Evolutionary conservation across 2,888 invertebrate genomes (phyloP), one percentile per base, ranked within the genome.

Genomic region (Drosophila eohydei): DNA sequence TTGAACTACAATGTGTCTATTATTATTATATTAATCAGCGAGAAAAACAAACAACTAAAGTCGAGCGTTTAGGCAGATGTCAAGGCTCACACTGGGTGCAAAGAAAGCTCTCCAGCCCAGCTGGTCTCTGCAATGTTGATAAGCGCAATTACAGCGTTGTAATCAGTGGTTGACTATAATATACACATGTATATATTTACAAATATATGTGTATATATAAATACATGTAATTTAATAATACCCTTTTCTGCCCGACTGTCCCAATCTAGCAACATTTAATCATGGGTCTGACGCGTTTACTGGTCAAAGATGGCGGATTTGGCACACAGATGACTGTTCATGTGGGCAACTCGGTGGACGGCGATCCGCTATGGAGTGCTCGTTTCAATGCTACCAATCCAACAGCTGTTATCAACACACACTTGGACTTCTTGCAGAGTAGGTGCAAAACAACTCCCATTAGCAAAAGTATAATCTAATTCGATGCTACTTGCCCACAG

Each of bases 361-460:
- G 96, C 0, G 97, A 98, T 92, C 97, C 97, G 0, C 92, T 98
- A 38, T 98, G 98, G 98, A 97, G 97, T 88, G 96, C 97, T 6
- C 94, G 96, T 67, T 96, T 97, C 89, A 94, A 98, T 72, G 94
- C 95, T 65, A 96, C 96, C 2, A 94, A 97, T 92, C 97, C 97
- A 3, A 94, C 96, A 14, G 96, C 96, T 58, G 95, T 98, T 59
- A 94, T 96, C 73, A 94, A 95, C 80, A 96, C 97, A 0, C 98
- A 98, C 92, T 93, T 96, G 85, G 97, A 96, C 91, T 97, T 96
- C 91, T 93, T 97, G 52, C 94, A 95, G 94, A 96, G 96, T 96
- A 71, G 88, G 89, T 81, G 21, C 28, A 43, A 43, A 44, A n/a
- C n/a, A 38, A 3, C 8, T 14, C 38, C 54, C 56, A 50, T 70